These are phyloP conservation scores for Lepidurus packardi DNA, from an alignment of 1,140 invertebrate genomes.

Conservation along the genomic window DNA sequence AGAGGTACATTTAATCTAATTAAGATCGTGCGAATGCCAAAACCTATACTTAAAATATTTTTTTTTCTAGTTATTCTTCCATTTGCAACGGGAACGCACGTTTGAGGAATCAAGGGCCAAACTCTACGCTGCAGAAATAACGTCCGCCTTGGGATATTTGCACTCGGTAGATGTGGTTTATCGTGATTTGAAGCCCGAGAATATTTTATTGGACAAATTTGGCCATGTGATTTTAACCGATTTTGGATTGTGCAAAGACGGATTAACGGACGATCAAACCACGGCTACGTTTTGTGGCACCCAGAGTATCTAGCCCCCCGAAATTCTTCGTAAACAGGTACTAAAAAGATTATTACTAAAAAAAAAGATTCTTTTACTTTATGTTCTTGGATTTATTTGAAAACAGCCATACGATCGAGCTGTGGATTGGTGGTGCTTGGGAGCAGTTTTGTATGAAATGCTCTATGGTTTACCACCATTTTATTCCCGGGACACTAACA, in stretches of 20 bases:
- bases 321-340: constrained; percentile 48
- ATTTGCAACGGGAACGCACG: constrained; percentile 56
- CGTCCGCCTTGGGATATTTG: constrained; percentile 53
- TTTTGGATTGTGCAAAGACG: constrained; percentile 66
- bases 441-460: constrained; percentile 66
- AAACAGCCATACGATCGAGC: constrained; percentile 54
- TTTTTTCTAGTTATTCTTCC: constrained; percentile 54
- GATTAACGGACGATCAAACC: constrained; percentile 50
- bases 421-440: constrained; percentile 69
- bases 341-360: not conserved
- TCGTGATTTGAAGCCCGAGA: constrained; percentile 64
- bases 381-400: constrained; percentile 16
- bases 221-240: constrained; percentile 65
- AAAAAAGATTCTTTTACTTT: not conserved
- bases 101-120: constrained; percentile 55
- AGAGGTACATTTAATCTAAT: constrained; percentile 49
- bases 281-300: constrained; percentile 64
- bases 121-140: constrained; percentile 65
- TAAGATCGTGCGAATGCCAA: not conserved
- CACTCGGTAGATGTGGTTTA: constrained; percentile 55
- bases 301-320: constrained; percentile 59
- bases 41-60: not conserved
- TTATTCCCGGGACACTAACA: constrained; percentile 53
- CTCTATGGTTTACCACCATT: constrained; percentile 60
- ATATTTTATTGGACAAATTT: constrained; percentile 58